Percentiles rank a stretch among this genome's conserved stretches.
Evolutionary conservation across 2,797 vertebrate species (phyloP).

Genomic region (Pangasius djambal): DNA sequence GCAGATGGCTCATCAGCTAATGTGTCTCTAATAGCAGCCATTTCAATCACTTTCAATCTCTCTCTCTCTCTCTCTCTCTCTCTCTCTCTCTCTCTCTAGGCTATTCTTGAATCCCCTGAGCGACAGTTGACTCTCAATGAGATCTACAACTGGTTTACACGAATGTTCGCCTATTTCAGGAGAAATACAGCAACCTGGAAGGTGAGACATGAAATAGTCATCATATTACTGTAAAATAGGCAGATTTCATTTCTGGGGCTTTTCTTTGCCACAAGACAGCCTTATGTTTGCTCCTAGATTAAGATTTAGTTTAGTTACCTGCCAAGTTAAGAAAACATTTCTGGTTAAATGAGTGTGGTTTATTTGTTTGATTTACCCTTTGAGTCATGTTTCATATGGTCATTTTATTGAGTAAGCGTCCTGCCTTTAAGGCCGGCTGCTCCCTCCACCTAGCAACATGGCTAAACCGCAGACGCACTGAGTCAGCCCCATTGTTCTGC

Average conservation of each 20-base stretch:
- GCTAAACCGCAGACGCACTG: slow-evolving; percentile 40
- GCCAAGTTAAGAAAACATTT: neutral
- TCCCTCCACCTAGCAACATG: slow-evolving; percentile 31
- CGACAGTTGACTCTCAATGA: slow-evolving; percentile 98
- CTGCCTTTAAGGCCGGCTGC: slow-evolving; percentile 17
- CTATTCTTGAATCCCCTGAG: slow-evolving; percentile 97
- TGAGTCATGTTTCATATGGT: neutral
- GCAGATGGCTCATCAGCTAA: slow-evolving; percentile 58
- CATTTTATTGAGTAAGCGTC: slow-evolving; percentile 15
- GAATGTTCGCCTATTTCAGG: slow-evolving; percentile 99
- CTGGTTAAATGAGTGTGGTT: neutral
- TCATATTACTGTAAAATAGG: neutral
- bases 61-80: slow-evolving; percentile 47
- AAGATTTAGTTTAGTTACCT: neutral
- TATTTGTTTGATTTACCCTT: slow-evolving; percentile 17
- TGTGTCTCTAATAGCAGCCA: slow-evolving; percentile 57
- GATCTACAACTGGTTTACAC: slow-evolving; percentile 99
- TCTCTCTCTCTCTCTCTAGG: slow-evolving; percentile 70
- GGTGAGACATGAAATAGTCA: slow-evolving; percentile 68
- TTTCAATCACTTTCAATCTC: slow-evolving; percentile 68
- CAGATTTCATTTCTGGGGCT: neutral
- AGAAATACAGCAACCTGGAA: slow-evolving; percentile 99
- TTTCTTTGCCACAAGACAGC: neutral
- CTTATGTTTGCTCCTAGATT: neutral
- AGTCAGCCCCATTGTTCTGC: slow-evolving; percentile 53